These are phyloP conservation scores for Craniophora ligustri DNA, from an alignment of 2,888 invertebrate genomes.

Conservation along the genomic window DNA sequence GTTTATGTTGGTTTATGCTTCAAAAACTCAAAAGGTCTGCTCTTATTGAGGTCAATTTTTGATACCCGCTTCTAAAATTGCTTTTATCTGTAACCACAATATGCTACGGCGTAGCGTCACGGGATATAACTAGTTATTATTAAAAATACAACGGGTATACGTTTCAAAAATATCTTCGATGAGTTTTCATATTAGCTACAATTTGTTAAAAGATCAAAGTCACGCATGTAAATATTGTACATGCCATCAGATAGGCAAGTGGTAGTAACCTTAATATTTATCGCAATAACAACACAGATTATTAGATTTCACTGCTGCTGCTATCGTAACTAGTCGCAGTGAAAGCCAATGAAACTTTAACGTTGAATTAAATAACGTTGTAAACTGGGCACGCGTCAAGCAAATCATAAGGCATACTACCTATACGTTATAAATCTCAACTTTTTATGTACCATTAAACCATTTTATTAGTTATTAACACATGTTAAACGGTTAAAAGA, in stretches of 20 bases:
- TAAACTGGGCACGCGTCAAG: conserved; percentile 70
- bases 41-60: no score
- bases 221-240: conserved; percentile 36
- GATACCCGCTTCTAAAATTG: no score
- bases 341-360: conserved; percentile 71
- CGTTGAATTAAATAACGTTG: conserved; percentile 62
- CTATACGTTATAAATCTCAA: conserved; percentile 86
- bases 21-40: background rate
- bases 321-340: conserved; percentile 57
- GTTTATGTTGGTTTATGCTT: no score
- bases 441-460: conserved; percentile 88
- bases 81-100: no score
- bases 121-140: no score
- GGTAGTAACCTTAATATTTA: conserved; percentile 42
- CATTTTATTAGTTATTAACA: conserved; percentile 88
- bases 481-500: conserved; percentile 83
- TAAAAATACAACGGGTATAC: no score
- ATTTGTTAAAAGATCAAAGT: background rate
- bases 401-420: conserved; percentile 80
- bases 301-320: conserved; percentile 53
- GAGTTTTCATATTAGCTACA: no score
- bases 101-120: no score
- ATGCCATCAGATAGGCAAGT: conserved; percentile 35
- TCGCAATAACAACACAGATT: conserved; percentile 50
- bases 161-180: no score